Evolutionary conservation across 2,797 vertebrate genomes (phyloP).

Genomic region (Echiichthys vipera): DNA sequence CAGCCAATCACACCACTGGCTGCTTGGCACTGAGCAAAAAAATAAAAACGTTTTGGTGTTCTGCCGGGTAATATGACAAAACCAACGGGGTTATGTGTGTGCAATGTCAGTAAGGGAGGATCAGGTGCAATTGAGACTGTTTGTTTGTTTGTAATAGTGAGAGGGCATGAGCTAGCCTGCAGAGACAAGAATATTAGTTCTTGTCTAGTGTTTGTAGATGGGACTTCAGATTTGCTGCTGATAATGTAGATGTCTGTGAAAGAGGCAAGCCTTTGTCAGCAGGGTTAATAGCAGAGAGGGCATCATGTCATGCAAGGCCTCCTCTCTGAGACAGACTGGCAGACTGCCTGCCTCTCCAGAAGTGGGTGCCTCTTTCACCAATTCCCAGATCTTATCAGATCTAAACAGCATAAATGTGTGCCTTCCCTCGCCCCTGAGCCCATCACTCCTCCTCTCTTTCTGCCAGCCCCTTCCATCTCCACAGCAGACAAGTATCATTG

Average conservation of each 20-base stretch:
- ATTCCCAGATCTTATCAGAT: conserved; percentile 72
- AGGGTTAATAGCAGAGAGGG: conserved; percentile 54
- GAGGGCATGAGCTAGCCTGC: conserved; percentile 5
- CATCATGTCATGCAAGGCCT: conserved; percentile 34
- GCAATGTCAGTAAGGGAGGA: conserved; percentile 41
- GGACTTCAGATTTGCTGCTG: conserved; percentile 33
- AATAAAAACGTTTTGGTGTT: conserved; percentile 67
- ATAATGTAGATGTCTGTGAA: conserved; percentile 46
- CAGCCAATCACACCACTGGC: conserved; percentile 76
- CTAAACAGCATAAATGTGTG: conserved; percentile 68
- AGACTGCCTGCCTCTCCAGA: conserved; percentile 46
- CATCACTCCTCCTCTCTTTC: conserved; percentile 47
- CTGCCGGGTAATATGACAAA: conserved; percentile 76
- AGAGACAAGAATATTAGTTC: conserved; percentile 39
- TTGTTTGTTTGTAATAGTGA: conserved; percentile 17
- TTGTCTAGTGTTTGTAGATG: conserved; percentile 31
- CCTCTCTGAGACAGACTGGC: conserved; percentile 33
- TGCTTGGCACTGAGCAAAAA: conserved; percentile 70
- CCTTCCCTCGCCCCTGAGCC: conserved; percentile 59
- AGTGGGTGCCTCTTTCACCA: conserved; percentile 62
- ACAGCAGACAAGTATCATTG: conserved; percentile 64
- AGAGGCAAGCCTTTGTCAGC: conserved; percentile 37
- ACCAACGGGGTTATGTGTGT: conserved; percentile 46
- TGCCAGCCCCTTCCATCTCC: conserved; percentile 45
- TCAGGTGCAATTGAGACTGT: conserved; percentile 17